Evolutionary conservation across 2,797 vertebrate species (phyloP).

Genomic region (Manis pentadactyla): DNA sequence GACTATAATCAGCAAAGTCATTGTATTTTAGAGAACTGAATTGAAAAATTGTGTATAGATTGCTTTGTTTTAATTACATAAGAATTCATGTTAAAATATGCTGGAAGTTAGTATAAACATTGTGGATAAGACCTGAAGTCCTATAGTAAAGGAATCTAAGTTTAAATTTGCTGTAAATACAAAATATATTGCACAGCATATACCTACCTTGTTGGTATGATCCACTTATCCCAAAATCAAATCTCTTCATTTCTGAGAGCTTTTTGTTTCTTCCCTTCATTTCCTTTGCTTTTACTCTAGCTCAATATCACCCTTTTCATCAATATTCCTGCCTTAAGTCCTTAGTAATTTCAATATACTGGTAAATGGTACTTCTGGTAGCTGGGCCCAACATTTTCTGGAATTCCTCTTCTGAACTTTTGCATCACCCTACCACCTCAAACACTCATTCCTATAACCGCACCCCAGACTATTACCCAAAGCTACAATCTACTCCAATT

Average conservation of each 20-base stretch:
- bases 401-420: background rate
- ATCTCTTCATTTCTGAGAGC: background rate
- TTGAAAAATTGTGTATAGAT: background rate
- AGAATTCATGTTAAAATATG: background rate
- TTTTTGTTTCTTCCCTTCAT: background rate
- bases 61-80: background rate
- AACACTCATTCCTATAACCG: background rate
- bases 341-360: background rate
- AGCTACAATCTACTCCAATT: background rate
- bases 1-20: background rate
- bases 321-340: background rate
- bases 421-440: background rate
- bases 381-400: background rate
- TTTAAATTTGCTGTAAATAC: background rate
- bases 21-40: background rate
- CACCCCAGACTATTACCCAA: background rate
- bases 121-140: background rate
- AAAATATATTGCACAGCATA: background rate
- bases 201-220: background rate
- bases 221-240: background rate
- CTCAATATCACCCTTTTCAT: background rate
- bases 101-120: background rate
- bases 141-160: background rate
- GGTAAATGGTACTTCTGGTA: background rate
- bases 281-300: background rate